Evolutionary conservation across 2,113 vertebrate genomes (phyloP).

Genomic region (Numida meleagris): DNA sequence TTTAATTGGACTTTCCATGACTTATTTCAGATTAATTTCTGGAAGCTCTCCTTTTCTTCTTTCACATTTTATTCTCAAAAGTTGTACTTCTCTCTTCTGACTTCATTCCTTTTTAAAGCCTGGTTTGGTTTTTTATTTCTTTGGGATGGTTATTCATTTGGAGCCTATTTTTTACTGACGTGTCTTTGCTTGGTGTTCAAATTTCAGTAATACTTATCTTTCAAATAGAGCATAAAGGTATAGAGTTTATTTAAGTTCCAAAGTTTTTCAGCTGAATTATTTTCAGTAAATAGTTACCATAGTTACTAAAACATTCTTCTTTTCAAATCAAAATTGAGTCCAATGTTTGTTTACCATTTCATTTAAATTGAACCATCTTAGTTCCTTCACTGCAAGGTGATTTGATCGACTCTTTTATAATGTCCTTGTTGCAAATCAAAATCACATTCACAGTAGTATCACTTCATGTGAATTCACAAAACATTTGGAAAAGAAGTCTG

Average conservation of each 20-base stretch:
- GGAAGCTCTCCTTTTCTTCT: background rate
- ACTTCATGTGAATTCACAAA: background rate
- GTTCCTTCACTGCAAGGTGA: background rate
- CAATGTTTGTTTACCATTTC: background rate
- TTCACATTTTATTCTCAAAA: background rate
- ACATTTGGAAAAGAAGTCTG: background rate
- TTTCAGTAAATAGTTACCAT: slow-evolving; percentile 45
- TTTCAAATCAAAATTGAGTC: background rate
- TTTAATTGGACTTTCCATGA: background rate
- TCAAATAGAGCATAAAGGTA: background rate
- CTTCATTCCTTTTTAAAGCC: background rate
- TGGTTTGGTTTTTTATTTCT: background rate
- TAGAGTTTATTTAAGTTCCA: background rate
- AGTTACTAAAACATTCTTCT: slow-evolving; percentile 3
- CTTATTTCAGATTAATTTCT: background rate
- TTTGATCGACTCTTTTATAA: background rate
- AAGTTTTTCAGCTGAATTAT: slow-evolving; percentile 21
- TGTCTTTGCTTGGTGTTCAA: background rate
- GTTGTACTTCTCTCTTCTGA: background rate
- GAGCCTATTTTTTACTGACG: background rate
- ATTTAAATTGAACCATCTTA: background rate
- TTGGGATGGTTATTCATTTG: background rate
- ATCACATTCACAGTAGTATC: background rate
- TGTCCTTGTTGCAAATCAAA: background rate
- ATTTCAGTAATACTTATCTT: background rate